Base-by-base conservation (phyloP, 53 echinoderm and acorn worm genomes). In the Henricia sp. region DNA sequence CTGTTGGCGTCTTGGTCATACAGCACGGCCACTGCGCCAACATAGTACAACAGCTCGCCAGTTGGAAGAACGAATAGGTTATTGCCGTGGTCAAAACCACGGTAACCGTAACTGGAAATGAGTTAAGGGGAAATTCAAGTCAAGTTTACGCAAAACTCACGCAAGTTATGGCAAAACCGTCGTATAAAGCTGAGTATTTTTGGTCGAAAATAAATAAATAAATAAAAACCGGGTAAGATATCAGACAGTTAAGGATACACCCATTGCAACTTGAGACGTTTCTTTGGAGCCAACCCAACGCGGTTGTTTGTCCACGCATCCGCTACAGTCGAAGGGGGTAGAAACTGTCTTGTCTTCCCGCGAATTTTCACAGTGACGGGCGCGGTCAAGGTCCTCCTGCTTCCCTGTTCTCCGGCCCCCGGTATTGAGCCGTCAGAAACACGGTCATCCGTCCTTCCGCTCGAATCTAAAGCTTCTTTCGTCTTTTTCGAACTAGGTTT, bases 221-320 rank as follows among this genome's bases (percentile, higher is more conserved):
- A 48, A 9, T 16, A 9, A 48, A 16, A 48, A 9, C 48, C 48
- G 9, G 9, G 48, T 48, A 48, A 11, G 14, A 48, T 48, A 9
- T 48, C 9, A 9, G 9, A 48, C 16, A 48, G 48, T 48, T 13
- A 96, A 96, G 96, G 96, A 96, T 96, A 96, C 96, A 96, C 93
- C 96, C 96, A 96, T 20, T 96, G 93, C 44, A 96, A 83, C 38
- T 96, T 96, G 35, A 96, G 86, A 30, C 92, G 91, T 78, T 96
- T 96, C 20, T 85, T 78, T 14, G 89, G 96, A 11, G 87, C 70
- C 37, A 53, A 25, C 11, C 91, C 80, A 2, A 41, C 77, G 10
- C 59, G 52, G 27, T 28, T 39, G 14, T 73, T 83, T 13, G 82
- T 68, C n/a, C 82, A 50, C 11, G 76, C 58, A 27, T 90, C 84